phyloP scores from a whole-genome alignment of 2,888 invertebrate species.

The Drosophila tripunctata region DNA sequence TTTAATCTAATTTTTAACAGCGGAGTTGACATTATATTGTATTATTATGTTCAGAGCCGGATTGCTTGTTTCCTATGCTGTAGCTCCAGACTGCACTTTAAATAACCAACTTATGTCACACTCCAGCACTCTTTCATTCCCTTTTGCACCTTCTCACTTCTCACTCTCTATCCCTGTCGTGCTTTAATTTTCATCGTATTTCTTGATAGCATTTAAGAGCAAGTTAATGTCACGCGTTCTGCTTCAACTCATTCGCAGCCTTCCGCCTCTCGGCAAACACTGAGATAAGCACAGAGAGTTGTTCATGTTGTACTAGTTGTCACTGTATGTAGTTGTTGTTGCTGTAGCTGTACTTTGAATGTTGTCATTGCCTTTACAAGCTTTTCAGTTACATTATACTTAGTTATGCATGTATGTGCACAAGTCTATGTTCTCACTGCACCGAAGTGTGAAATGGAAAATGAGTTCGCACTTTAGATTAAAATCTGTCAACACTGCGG shows the following conservation, averaged over 20 bases:
- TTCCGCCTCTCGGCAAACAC: slow-evolving; percentile 14
- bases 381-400: slow-evolving; percentile 20
- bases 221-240: slow-evolving; percentile 62
- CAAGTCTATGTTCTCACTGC: slow-evolving; percentile 8
- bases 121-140: neutral
- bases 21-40: no score
- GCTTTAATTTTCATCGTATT: neutral
- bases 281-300: slow-evolving; percentile 11
- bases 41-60: no score
- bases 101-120: neutral
- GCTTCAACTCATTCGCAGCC: slow-evolving; percentile 8
- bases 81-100: slow-evolving; percentile 8
- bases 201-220: slow-evolving; percentile 27
- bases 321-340: slow-evolving; percentile 18
- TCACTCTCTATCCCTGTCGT: neutral
- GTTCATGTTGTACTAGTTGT: slow-evolving; percentile 16
- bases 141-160: neutral
- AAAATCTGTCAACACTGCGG: slow-evolving; percentile 54
- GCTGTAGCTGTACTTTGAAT: slow-evolving; percentile 34
- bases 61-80: no score
- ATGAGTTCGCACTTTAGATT: slow-evolving; percentile 70
- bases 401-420: slow-evolving; percentile 16
- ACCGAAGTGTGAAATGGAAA: slow-evolving; percentile 65
- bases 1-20: no score
- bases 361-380: slow-evolving; percentile 47